phyloP scores from a whole-genome alignment of 1,140 invertebrate species.

The Drosophila eugracilis region DNA sequence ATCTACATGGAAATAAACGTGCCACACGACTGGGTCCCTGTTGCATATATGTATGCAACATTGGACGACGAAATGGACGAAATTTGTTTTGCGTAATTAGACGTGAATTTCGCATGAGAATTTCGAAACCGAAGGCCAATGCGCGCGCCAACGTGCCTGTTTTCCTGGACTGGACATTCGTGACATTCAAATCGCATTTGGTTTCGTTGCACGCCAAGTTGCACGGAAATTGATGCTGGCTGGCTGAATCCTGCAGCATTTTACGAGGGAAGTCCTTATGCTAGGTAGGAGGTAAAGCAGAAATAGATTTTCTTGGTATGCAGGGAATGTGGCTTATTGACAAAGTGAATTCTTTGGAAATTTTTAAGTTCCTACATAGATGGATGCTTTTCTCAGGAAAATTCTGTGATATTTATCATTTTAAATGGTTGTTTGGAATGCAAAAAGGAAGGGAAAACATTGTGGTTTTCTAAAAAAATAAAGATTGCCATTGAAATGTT shows the following conservation, averaged over 20 bases:
- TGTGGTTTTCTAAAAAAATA: no score
- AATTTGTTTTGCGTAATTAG: conserved; percentile 71
- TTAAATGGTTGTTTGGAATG: no score
- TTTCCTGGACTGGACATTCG: not conserved
- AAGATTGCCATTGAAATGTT: no score
- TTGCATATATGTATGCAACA: conserved; percentile 9
- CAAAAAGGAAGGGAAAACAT: no score
- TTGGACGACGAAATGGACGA: conserved; percentile 16
- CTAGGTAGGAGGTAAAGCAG: no score
- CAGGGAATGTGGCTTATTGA: no score
- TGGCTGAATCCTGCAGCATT: no score
- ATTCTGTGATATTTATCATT: no score
- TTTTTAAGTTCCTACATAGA: no score
- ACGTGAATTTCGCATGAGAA: conserved; percentile 33
- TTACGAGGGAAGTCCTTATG: not conserved
- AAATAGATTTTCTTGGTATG: no score
- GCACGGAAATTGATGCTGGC: not conserved
- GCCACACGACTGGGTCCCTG: not conserved
- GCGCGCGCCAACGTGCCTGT: not conserved
- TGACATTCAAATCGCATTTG: not conserved
- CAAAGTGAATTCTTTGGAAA: not conserved
- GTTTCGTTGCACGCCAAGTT: not conserved
- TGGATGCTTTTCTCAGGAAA: no score
- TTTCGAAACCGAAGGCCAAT: not conserved
- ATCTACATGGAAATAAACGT: not conserved